Conservation (phyloP, 2,888 invertebrate species). For the Podabrus alpinus region DNA sequence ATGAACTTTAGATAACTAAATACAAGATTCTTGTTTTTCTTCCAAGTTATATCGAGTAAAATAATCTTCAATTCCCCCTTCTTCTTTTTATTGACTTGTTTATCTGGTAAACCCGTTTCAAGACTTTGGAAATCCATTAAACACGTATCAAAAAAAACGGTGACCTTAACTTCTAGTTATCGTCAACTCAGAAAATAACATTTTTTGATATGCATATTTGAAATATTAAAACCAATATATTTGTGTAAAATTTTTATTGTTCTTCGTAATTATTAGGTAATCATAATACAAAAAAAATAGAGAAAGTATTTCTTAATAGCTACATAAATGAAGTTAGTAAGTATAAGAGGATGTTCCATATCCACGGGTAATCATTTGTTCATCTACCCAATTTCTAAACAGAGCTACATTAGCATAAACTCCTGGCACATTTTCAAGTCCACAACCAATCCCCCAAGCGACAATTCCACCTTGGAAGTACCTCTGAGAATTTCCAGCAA, state of each 20-base stretch:
- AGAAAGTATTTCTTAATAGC: neutral
- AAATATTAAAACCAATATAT: neutral
- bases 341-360: conserved; percentile 53
- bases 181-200: neutral
- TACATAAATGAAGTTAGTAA: conserved; percentile 16
- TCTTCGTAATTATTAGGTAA: neutral
- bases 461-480: conserved; percentile 63
- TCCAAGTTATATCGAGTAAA: neutral
- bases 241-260: neutral
- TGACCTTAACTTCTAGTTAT: conserved; percentile 15
- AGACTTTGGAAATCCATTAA: conserved; percentile 18
- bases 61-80: conserved; percentile 13
- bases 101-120: conserved; percentile 30
- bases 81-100: conserved; percentile 4
- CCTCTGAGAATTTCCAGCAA: conserved; percentile 54
- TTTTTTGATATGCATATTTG: neutral
- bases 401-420: conserved; percentile 58
- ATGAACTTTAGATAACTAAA: conserved; percentile 4
- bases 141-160: conserved; percentile 4
- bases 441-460: conserved; percentile 60
- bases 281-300: neutral
- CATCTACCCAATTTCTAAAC: conserved; percentile 56
- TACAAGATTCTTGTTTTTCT: conserved; percentile 4
- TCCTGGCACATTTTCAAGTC: conserved; percentile 57
- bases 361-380: conserved; percentile 50